Evolutionary conservation across 2,888 invertebrate species (phyloP), one percentile per base, ranked within the genome.

Genomic region (Drosophila mimetica): DNA sequence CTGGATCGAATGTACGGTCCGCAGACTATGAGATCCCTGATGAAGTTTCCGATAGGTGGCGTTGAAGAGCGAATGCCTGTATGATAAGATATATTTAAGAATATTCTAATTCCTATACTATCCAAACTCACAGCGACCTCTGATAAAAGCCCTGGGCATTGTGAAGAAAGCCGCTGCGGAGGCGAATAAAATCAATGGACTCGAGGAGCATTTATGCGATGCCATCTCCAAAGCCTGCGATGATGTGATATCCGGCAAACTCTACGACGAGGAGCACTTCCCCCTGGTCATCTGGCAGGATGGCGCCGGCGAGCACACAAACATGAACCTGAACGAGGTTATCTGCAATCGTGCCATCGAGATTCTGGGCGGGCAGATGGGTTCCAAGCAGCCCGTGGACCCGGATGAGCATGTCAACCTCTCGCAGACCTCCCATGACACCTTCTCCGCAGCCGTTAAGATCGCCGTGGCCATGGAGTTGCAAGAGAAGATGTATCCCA

Each of bases 321-420:
- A 99, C 92, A 99, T 99, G 99, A 99, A 99, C 92, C 96, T 97
- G 0, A 99, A 99, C 91, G 99, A 99, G 94, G 95, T 89, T 71
- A 75, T 98, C 50, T 94, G 97, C 25, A 98, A 98, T 92, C 93
- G 96, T 37, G 98, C 97, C 1, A 98, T 97, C 86, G 96, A 97
- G 90, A 92, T 97, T 25, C 85, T 97, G 37, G 97, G 97, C 4
- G 98, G 99, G 0, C 93, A 95, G 80, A 92, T 98, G n/a, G 99
- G 99, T 57, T 96, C 96, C 50, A 99, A 98, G 90, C 93, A 92
- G 6, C 99, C 98, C 0, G 98, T 99, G 0, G 99, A 99, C 91
- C 99, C 99, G 0, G 98, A 98, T 91, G 98, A 98, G 91, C 99
- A 99, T 92, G 99, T 99, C 50, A 99, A 99, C 92, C 98, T 97